phyloP scores from a whole-genome alignment of 2,113 vertebrate genomes.

The Theropithecus gelada region DNA sequence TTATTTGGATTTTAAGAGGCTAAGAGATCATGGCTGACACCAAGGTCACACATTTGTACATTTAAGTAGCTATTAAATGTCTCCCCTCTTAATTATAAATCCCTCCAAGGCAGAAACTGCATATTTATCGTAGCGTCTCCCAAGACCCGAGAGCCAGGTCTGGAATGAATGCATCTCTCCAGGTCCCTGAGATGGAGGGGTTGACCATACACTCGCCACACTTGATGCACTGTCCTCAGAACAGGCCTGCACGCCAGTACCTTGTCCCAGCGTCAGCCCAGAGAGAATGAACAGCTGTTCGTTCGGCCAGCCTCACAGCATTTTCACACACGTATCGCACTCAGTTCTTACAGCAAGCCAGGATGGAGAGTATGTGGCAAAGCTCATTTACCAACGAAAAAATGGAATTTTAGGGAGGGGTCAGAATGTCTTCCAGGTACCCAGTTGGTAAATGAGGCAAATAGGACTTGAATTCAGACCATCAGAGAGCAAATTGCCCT shows the following conservation, averaged over 20 bases:
- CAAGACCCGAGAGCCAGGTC: background rate
- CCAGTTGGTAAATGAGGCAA: background rate
- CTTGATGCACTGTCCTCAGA: background rate
- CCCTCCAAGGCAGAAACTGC: background rate
- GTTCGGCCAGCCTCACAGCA: background rate
- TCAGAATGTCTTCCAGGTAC: background rate
- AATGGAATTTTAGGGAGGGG: background rate
- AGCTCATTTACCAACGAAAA: background rate
- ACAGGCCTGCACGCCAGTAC: background rate
- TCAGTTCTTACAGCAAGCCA: background rate
- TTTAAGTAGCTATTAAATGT: slow-evolving; percentile 3
- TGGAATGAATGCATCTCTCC: background rate
- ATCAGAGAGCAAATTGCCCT: background rate
- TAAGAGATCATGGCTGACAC: background rate
- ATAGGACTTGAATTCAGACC: background rate
- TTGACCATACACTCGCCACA: background rate
- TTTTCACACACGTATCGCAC: accelerated
- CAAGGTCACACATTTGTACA: background rate
- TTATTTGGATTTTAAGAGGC: background rate
- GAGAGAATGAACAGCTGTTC: background rate
- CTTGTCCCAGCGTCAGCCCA: background rate
- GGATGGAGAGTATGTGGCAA: background rate
- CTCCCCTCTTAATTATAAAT: background rate
- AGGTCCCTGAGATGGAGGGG: background rate
- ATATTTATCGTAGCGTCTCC: background rate